Conservation (phyloP, 2,888 invertebrate genomes). For the Leucania comma region DNA sequence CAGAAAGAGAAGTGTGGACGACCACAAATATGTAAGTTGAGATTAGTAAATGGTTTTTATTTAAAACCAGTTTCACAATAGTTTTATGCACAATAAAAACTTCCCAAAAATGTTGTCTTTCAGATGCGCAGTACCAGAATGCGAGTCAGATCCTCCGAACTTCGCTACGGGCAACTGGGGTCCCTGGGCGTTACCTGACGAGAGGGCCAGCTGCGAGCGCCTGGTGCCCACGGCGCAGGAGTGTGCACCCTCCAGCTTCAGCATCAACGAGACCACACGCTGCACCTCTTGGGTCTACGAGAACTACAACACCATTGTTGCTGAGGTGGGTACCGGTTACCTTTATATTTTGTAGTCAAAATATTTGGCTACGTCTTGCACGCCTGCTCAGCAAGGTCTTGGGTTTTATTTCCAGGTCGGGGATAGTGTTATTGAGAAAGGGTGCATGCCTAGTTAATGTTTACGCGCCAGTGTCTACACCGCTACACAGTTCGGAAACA, state of each 20-base stretch:
- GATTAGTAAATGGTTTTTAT: no score
- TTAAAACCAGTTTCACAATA: no score
- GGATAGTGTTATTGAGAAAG: not conserved
- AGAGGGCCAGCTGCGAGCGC: conserved; percentile 76
- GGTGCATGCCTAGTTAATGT: no score
- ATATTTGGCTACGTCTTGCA: not conserved
- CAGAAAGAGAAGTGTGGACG: no score
- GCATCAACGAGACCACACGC: conserved; percentile 70
- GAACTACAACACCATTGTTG: conserved; percentile 79
- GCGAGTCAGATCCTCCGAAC: conserved; percentile 77
- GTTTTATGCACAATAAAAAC: no score
- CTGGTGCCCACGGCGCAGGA: conserved; percentile 67
- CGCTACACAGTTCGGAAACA: no score
- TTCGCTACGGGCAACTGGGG: conserved; percentile 79
- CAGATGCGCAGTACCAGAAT: conserved; percentile 86
- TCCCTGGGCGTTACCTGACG: conserved; percentile 79
- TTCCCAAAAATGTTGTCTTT: not conserved
- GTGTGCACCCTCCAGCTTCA: conserved; percentile 78
- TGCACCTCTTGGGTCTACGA: conserved; percentile 83
- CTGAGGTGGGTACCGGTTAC: conserved; percentile 71
- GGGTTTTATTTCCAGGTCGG: not conserved
- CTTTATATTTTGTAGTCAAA: not conserved
- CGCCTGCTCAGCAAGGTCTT: not conserved
- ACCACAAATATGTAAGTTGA: no score
- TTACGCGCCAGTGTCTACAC: no score